Evolutionary conservation across 1,140 invertebrate genomes (phyloP), one percentile per base, ranked within the genome.

Genomic region (Asobara japonica): DNA sequence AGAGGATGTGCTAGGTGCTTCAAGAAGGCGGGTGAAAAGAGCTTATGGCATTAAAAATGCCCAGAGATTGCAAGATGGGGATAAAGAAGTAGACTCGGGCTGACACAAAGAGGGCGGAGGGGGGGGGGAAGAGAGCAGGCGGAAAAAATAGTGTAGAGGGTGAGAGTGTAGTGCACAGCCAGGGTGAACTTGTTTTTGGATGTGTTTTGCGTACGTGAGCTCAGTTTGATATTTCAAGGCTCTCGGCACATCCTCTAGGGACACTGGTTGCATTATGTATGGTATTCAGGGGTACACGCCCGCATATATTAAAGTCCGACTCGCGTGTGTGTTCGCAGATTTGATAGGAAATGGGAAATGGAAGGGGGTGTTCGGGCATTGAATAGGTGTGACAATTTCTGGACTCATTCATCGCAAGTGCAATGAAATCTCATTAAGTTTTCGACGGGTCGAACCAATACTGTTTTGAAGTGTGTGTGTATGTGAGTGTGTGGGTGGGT

Each of bases 231-330:
- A 67, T 41, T 11, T 25, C 27, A 25, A 22, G 36, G 16, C 36
- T 66, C 31, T 22, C 16, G 16, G 22, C 16, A 38, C n/a, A 41
- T 66, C 31, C 20, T 36, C 36, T 10, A 45, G 64, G 36, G 31
- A 13, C 36, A 69, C 45, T 51, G 36, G 72, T 67, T 74, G 68
- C 68, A 74, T 74, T 74, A 74, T 74, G 72, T 69, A 74, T 74
- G 68, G 72, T 69, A 68, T 61, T 56, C 51, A 27, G 8, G 20
- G 18, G 51, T 56, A 56, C 51, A 25, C 7, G 2, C 4, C 13
- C 25, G 51, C 51, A 74, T 70, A 18, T 29, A 64, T 30, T 30
- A 64, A 1, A 18, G 31, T n/a, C 25, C 7, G 0, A 29, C 61
- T 30, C 25, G 61, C 1, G 60, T 29, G 10, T 36, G 27, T 18